A percentile compares a stretch with the other conserved stretches of the same genome.
Conservation (phyloP, 2,113 vertebrate species). For the Poecile atricapillus region DNA sequence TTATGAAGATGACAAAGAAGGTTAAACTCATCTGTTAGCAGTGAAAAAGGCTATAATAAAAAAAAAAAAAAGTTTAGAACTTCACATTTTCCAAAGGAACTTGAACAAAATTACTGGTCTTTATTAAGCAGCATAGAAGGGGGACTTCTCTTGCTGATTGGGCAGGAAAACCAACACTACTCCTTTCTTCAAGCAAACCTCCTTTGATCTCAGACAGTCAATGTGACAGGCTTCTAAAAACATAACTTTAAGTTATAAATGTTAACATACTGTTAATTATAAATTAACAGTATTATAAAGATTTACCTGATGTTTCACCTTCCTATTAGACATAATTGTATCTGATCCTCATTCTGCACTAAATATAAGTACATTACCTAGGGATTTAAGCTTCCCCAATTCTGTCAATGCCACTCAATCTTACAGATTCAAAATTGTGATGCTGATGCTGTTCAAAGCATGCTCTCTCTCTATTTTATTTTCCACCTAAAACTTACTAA, state of each 20-base stretch:
- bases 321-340: background rate
- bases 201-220: background rate
- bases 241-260: background rate
- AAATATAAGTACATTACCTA: background rate
- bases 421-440: background rate
- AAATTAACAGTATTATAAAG: background rate
- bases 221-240: background rate
- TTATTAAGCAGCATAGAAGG: background rate
- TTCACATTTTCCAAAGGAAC: background rate
- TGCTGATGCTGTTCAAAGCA: background rate
- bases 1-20: background rate
- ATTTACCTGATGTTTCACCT: background rate
- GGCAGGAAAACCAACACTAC: background rate
- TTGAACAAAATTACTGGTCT: background rate
- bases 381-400: background rate
- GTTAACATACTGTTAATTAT: background rate
- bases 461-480: background rate
- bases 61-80: background rate
- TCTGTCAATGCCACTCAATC: background rate
- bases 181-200: background rate
- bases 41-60: background rate
- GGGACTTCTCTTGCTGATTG: background rate
- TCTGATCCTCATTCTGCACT: background rate
- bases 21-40: background rate
- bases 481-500: background rate